A percentile compares a stretch with the other conserved stretches of the same genome.
These are phyloP conservation scores for Eupeodes corollae DNA, from an alignment of 1,140 invertebrate species.

Conservation along the genomic window DNA sequence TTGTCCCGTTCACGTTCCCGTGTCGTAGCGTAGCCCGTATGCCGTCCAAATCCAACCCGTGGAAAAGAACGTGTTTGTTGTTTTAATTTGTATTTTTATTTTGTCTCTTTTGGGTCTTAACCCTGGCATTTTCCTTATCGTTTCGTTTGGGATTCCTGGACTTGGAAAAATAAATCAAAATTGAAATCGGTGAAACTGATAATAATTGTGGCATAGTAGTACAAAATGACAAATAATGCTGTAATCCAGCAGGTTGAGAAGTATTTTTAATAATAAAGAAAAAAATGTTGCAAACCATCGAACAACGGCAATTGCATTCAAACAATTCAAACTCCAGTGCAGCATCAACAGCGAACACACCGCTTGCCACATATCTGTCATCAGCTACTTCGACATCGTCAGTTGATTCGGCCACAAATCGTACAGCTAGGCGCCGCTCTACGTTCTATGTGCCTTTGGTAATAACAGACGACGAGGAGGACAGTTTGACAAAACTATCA, in stretches of 20 bases:
- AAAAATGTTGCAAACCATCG: slow-evolving; percentile 6
- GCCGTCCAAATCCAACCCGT: too few relatives aligned
- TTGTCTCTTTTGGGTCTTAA: too few relatives aligned
- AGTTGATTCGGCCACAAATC: slow-evolving; percentile 18
- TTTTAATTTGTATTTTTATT: too few relatives aligned
- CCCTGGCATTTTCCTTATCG: too few relatives aligned
- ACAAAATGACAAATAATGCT: neutral
- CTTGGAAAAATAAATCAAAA: neutral
- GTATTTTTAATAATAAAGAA: neutral
- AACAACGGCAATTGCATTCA: neutral
- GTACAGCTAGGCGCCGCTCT: slow-evolving; percentile 41
- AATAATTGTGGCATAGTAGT: neutral
- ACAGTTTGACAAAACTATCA: neutral
- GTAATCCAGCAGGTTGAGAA: neutral
- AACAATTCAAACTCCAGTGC: neutral
- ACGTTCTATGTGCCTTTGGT: slow-evolving; percentile 49
- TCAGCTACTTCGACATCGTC: neutral
- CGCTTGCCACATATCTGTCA: neutral
- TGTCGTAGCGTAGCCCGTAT: too few relatives aligned
- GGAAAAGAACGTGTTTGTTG: too few relatives aligned
- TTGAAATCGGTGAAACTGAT: too few relatives aligned
- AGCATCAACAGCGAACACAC: neutral
- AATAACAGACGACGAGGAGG: slow-evolving; percentile 28
- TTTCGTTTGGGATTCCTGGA: too few relatives aligned
- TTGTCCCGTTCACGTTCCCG: too few relatives aligned